Evolutionary conservation across 2,113 vertebrate species (phyloP).

Genomic region (Boleophthalmus pectinirostris): DNA sequence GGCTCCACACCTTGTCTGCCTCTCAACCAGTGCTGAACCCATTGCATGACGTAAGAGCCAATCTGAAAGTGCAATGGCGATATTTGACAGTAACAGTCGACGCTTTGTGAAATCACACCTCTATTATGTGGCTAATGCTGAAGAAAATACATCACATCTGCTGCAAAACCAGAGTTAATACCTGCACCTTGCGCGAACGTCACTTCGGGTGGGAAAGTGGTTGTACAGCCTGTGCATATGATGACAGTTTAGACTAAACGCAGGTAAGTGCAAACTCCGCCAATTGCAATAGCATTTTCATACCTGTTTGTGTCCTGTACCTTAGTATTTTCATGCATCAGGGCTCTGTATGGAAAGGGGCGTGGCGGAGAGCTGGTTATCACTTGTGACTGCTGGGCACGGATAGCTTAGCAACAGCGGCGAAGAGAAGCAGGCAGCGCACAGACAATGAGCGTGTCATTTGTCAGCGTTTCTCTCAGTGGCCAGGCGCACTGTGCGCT

Average conservation of each 20-base stretch:
- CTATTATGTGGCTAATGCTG: conserved; percentile 63
- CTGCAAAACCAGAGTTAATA: conserved; percentile 30
- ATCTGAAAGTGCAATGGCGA: conserved; percentile 75
- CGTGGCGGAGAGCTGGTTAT: conserved; percentile 66
- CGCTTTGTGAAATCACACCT: conserved; percentile 60
- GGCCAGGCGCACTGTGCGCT: conserved; percentile 36
- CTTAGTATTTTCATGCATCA: conserved; percentile 13
- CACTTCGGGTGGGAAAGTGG: conserved; percentile 42
- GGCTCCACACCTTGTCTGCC: conserved; percentile 52
- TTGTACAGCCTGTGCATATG: conserved; percentile 39
- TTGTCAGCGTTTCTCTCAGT: conserved; percentile 43
- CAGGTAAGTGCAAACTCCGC: conserved; percentile 61
- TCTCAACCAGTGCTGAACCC: conserved; percentile 57
- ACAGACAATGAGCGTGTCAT: conserved; percentile 58
- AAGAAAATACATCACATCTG: conserved; percentile 40
- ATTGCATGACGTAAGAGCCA: conserved; percentile 66
- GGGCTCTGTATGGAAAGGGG: conserved; percentile 54
- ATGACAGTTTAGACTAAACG: conserved; percentile 62
- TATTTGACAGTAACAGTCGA: conserved; percentile 71
- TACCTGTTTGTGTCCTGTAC: background rate
- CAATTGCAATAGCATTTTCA: conserved; percentile 8
- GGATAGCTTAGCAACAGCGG: conserved; percentile 74
- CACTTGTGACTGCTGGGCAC: conserved; percentile 64
- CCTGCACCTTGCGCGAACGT: conserved; percentile 36
- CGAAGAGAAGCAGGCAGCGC: conserved; percentile 36